Conservation (phyloP, 2,797 vertebrate genomes). For the Lerista edwardsae region DNA sequence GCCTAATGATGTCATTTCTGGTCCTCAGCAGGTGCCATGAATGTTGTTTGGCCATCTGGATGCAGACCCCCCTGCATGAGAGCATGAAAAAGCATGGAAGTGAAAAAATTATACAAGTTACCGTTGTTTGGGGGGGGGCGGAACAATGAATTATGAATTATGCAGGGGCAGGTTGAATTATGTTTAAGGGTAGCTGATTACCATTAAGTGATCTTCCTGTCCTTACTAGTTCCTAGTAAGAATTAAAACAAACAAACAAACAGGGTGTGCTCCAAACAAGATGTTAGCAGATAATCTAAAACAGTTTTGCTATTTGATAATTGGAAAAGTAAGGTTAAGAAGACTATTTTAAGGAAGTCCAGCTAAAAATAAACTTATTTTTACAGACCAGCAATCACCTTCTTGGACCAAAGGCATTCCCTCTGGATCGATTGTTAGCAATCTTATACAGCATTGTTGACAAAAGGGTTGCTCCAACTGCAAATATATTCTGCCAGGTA, state of each 20-base stretch:
- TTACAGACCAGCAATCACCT: constrained; percentile 95
- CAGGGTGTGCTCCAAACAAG: constrained; percentile 1
- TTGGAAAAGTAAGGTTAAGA: constrained; percentile 14
- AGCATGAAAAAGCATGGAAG: too few species aligned
- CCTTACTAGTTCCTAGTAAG: too few species aligned
- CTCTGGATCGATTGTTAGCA: constrained; percentile 92
- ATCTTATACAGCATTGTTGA: constrained; percentile 97
- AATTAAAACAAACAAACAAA: too few species aligned
- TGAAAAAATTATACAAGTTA: too few species aligned
- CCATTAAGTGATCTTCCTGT: neutral
- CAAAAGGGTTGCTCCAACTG: constrained; percentile 91
- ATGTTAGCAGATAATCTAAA: neutral
- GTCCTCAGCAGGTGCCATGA: too few species aligned
- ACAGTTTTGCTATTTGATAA: constrained; percentile 17
- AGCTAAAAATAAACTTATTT: constrained; percentile 32
- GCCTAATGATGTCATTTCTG: too few species aligned
- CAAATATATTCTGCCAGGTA: constrained; percentile 97
- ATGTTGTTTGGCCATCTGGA: too few species aligned
- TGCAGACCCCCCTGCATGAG: too few species aligned
- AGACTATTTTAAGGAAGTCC: constrained; percentile 28
- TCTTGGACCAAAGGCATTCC: constrained; percentile 93
- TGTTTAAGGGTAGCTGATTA: neutral
- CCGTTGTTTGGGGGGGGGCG: too few species aligned
- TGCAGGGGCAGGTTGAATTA: neutral
- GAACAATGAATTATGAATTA: too few species aligned